phyloP scores from a whole-genome alignment of 2,797 vertebrate species.

The Apogon hyalosoma region DNA sequence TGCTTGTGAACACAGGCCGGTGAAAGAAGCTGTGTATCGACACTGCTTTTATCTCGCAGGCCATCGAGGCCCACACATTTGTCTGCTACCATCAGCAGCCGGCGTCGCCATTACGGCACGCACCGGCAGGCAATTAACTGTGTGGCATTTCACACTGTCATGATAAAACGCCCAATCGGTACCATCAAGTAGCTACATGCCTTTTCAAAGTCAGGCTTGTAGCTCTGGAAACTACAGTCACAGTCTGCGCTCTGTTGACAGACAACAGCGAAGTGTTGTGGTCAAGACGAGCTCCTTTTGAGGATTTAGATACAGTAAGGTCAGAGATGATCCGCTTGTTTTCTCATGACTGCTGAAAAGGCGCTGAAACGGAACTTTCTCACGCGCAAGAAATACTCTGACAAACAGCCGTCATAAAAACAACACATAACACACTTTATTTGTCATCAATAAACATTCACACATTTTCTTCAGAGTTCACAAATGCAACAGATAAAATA shows the following conservation, averaged over 20 bases:
- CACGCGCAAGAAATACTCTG: neutral
- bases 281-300: neutral
- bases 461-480: constrained; percentile 38
- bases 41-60: constrained; percentile 64
- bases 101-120: constrained; percentile 29
- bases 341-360: no score
- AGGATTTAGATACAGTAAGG: neutral
- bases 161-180: constrained; percentile 46
- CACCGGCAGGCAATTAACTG: constrained; percentile 52
- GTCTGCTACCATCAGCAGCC: constrained; percentile 47
- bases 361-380: neutral
- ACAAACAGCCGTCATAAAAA: constrained; percentile 25
- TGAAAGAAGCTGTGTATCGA: constrained; percentile 49
- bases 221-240: constrained; percentile 9
- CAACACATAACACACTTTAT: constrained; percentile 56
- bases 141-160: constrained; percentile 56
- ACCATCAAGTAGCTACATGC: constrained; percentile 23
- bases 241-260: neutral
- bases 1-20: constrained; percentile 65
- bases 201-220: constrained; percentile 33
- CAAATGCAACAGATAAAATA: constrained; percentile 31
- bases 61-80: constrained; percentile 47
- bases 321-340: no score
- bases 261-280: constrained; percentile 12
- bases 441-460: constrained; percentile 45